Evolutionary conservation across 92 coral and sea anemone species (phyloP).

Genomic region (Epizoanthus illoricatus): DNA sequence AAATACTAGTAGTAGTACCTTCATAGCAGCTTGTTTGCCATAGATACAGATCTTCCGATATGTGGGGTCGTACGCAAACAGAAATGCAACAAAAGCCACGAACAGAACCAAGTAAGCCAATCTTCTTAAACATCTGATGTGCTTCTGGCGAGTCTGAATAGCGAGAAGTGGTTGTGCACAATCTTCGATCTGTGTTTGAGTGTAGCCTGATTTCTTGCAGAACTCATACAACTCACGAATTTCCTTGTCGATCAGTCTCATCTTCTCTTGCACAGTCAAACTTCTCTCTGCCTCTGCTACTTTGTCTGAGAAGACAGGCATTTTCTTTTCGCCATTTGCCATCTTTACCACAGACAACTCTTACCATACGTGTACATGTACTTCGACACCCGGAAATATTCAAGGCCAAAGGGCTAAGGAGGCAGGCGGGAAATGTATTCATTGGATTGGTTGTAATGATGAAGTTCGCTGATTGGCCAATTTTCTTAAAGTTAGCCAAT

Average conservation of each 20-base stretch:
- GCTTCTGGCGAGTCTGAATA: slow-evolving; percentile 53
- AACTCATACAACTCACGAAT: slow-evolving; percentile 83
- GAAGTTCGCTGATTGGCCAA: slow-evolving; percentile 49
- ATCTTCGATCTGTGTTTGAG: slow-evolving; percentile 79
- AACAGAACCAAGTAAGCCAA: slow-evolving; percentile 57
- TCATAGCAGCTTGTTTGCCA: slow-evolving; percentile 75
- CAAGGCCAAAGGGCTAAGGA: too few relatives aligned
- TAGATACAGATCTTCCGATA: slow-evolving; percentile 87
- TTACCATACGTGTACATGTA: slow-evolving; percentile 20
- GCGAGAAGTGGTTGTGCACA: slow-evolving; percentile 89
- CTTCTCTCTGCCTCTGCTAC: slow-evolving; percentile 73
- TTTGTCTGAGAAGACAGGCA: slow-evolving; percentile 49
- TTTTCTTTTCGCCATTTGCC: slow-evolving; percentile 37
- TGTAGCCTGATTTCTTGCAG: slow-evolving; percentile 84
- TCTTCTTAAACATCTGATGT: slow-evolving; percentile 69
- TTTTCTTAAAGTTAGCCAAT: slow-evolving; percentile 28
- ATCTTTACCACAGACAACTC: background rate
- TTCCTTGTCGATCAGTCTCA: slow-evolving; percentile 86
- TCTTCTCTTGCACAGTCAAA: slow-evolving; percentile 80
- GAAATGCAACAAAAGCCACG: slow-evolving; percentile 65
- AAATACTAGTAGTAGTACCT: slow-evolving; percentile 70
- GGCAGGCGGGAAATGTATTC: too few relatives aligned
- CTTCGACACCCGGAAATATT: slow-evolving; percentile 30
- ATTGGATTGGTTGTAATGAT: background rate
- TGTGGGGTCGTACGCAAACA: slow-evolving; percentile 76